Base-by-base conservation (phyloP, 1,140 invertebrate genomes). In the Yoshiicerus persimilis region DNA sequence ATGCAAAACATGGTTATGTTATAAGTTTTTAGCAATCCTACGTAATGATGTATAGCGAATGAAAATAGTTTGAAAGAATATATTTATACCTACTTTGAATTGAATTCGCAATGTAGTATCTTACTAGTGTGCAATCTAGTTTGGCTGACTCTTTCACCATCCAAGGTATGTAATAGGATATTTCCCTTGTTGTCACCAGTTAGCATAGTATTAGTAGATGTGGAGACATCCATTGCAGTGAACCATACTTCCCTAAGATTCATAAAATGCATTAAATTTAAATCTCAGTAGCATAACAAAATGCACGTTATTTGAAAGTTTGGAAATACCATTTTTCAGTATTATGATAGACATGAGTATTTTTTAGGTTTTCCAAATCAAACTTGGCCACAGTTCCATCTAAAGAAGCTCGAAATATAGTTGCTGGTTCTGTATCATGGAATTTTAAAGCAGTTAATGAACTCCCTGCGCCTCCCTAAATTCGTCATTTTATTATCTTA, bases 61-160 rank as follows among this genome's bases (percentile, higher is more conserved):
- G 39, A 41, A 41, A 13, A 13, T 41, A 8, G 39, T 8, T 41
- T 41, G 6, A 8, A 6, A 41, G 6, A 41, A 41, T 41, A 16
- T 62, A 20, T 62, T n/a, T 25, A n/a, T 83, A 36, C 30, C 38
- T 87, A 91, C 90, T 70, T 87, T 30, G 23, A n/a, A 86, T 89
- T 89, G 39, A 91, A 91, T 88, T 91, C 90, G 36, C 80, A 86
- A 36, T 91, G 88, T 25, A 88, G 87, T 27, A 91, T 87, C 87
- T 91, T 91, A n/a, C 20, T 38, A 66, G 80, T 90, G 75, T 91
- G 89, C 32, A 90, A 30, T 64, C 56, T 41, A 30, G 23, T 32
- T 9, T 13, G 23, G 9, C 25, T 34, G 3, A 88, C 66, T 56
- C 32, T 23, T 75, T 89, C 86, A n/a, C 90, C 90, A 38, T 87